These are phyloP conservation scores for Aelia acuminata DNA, from an alignment of 2,888 invertebrate genomes.

Conservation along the genomic window DNA sequence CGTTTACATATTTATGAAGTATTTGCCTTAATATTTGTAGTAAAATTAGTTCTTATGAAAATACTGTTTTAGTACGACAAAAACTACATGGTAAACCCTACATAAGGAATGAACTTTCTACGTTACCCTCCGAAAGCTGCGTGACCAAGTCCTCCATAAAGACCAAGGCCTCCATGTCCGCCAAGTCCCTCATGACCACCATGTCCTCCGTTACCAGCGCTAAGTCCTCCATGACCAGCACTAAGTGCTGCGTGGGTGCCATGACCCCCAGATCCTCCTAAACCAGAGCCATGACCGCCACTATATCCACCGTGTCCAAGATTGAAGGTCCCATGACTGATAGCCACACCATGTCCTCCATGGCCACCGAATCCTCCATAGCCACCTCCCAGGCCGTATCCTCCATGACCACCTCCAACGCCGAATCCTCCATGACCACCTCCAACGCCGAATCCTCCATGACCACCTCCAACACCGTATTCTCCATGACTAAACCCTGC, in stretches of 20 bases:
- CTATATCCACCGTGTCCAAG: conserved; percentile 43
- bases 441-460: background rate
- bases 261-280: conserved; percentile 12
- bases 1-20: background rate
- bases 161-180: conserved; percentile 47
- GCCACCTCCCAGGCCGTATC: conserved; percentile 47
- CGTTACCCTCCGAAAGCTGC: conserved; percentile 25
- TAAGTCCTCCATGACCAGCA: conserved; percentile 45
- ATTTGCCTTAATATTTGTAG: background rate
- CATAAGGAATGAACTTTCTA: background rate
- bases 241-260: conserved; percentile 39
- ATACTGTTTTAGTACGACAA: background rate
- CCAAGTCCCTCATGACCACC: background rate
- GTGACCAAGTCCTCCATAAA: conserved; percentile 2
- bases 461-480: conserved; percentile 42
- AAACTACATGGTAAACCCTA: background rate
- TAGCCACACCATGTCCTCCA: background rate
- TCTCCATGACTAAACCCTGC: conserved; percentile 49
- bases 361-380: conserved; percentile 58
- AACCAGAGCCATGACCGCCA: background rate
- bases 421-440: background rate
- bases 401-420: conserved; percentile 34
- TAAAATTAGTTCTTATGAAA: background rate
- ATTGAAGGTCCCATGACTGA: conserved; percentile 27
- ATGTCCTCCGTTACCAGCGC: conserved; percentile 25